Evolutionary conservation across 2,113 vertebrate species (phyloP), one percentile per base, ranked within the genome.

Genomic region (Aptenodytes forsteri): DNA sequence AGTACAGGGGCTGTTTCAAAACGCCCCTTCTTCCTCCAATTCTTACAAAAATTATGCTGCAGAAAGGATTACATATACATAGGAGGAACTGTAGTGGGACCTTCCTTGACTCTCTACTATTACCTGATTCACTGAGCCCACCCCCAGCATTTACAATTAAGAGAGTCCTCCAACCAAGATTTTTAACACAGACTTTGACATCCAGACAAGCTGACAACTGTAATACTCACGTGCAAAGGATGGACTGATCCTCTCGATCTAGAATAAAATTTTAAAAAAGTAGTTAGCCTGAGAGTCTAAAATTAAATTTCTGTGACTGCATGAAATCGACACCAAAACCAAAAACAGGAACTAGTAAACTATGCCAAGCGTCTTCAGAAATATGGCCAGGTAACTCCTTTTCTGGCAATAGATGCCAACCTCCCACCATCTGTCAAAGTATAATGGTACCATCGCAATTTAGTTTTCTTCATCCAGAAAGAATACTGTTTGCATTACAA

Each of bases 161-260:
- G 8, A 52, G 9, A 87, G 27, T 16, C 44, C 47, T 49, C 59
- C 34, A 67, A 13, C 5, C 30, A 64, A 47, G 12, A 89, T 72
- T 38, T 46, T 29, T n/a, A 87, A 11, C 36, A 82, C 61, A n/a
- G 25, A 49, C 21, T 78, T 13, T 38, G 29, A 73, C 25, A 29
- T 21, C 29, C 62, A 75, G 62, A 75, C 52, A 56, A 23, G 27
- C 14, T 38, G 46, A 38, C 65, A 90, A 65, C 16, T 34, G 34
- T 40, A 90, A 95, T 93, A 99, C 99, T 99, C 98, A 99, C 99
- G 99, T 99, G 99, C 99, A 99, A 94, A 99, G 98, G 94, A 99
- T 99, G 96, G 99, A 99, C 97, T 99, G 99, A 97, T 99, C 99
- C 97, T 99, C 99, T 79, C 99, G 99, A 98, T 99, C 99, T 99